Conservation (phyloP, 2,888 invertebrate genomes). For the Drosophila putrida region DNA sequence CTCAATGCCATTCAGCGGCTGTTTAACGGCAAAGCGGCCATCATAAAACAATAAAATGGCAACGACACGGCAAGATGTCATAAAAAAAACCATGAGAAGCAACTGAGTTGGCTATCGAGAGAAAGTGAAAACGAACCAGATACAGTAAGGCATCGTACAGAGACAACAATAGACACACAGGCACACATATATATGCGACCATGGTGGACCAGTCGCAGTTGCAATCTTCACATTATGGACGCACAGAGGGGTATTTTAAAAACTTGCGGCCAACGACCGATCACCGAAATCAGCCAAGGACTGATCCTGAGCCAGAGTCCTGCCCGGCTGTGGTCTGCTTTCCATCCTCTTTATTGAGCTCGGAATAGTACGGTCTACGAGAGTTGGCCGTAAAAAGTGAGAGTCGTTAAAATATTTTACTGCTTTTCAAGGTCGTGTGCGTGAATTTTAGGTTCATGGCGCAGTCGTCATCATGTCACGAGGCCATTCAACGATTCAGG, state of each 20-base stretch:
- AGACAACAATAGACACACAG: constrained; percentile 8
- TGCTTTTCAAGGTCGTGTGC: constrained; percentile 84
- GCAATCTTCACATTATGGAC: constrained; percentile 59
- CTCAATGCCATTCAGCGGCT: constrained; percentile 63
- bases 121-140: constrained; percentile 45
- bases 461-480: constrained; percentile 42
- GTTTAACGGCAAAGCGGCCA: constrained; percentile 23
- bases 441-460: constrained; percentile 79
- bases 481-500: constrained; percentile 23
- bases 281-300: constrained; percentile 47
- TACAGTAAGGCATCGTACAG: neutral
- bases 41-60: constrained; percentile 72
- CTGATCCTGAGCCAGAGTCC: neutral
- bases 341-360: constrained; percentile 45
- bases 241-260: constrained; percentile 69
- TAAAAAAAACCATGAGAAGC: constrained; percentile 51
- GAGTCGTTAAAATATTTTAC: constrained; percentile 85
- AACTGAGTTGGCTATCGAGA: constrained; percentile 10
- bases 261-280: constrained; percentile 67
- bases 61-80: constrained; percentile 46
- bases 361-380: constrained; percentile 69
- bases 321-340: constrained; percentile 31
- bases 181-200: constrained; percentile 19
- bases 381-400: constrained; percentile 83
- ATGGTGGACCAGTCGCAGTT: constrained; percentile 42